Evolutionary conservation across 2,888 invertebrate genomes (phyloP), one percentile per base, ranked within the genome.

Genomic region (Camponotus fellah): DNA sequence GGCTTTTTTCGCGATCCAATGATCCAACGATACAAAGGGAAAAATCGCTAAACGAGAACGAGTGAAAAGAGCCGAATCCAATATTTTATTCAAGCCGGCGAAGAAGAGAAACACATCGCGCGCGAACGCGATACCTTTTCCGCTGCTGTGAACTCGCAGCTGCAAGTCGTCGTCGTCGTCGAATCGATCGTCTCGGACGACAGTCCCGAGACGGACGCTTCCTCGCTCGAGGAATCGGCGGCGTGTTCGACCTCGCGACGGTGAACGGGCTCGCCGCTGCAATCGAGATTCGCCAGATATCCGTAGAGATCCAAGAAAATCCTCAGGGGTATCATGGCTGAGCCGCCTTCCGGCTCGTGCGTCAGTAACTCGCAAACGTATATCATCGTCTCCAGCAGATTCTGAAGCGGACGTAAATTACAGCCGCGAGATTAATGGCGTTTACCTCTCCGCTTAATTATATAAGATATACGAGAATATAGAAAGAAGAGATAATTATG

Each of bases 321-420:
- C 69, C 96, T 95, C 32, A 96, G 94, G 0, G 97, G 96, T 74
- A 98, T 97, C 89, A 97, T 96, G 0, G 97, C 97, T 0, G 97
- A 97, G 0, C 98, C 98, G 14, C 98, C 98, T 86, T 98, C 98
- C 0, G 98, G 97, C 92, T 98, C 98, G 86, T 97, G 97, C 3
- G 98, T 98, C 85, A 98, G 94, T 3, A 97, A 96, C 93, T 98
- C 98, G 94, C 98, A 98, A 53, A 98, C 95, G 86, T 97, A 95
- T 79, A 97, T 96, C 97, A 98, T 97, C 4, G 98, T 97, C 92
- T 97, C 96, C 4, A 97, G 96, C 43, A 98, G 95, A 92, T 96
- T 97, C 97, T 98, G 87, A n/a, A 46, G 43, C 64, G 26, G 58
- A 26, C 82, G 87, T 75, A 77, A 84, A 62, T 72, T 40, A 83